phyloP scores from a whole-genome alignment of 2,888 invertebrate genomes.

The Lagria hirta region DNA sequence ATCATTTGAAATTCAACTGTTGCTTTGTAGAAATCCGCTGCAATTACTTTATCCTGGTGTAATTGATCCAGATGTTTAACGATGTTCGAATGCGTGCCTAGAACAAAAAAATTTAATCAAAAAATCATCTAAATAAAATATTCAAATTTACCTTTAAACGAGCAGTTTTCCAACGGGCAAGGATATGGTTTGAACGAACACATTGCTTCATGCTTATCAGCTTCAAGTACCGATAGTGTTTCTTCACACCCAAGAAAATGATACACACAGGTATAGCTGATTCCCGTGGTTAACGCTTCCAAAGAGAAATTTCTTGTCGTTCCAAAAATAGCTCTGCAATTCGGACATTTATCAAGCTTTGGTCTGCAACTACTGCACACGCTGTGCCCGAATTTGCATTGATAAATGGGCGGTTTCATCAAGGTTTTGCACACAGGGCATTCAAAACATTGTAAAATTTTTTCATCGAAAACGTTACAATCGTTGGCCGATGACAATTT shows the following conservation, averaged over 20 bases:
- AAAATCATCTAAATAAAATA: not conserved
- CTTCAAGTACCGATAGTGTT: constrained; percentile 34
- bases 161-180: constrained; percentile 40
- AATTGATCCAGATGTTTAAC: constrained; percentile 23
- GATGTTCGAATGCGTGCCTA: constrained; percentile 25
- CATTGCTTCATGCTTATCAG: constrained; percentile 39
- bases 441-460: constrained; percentile 44
- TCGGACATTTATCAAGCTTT: constrained; percentile 45
- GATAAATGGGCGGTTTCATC: constrained; percentile 48
- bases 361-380: constrained; percentile 45
- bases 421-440: constrained; percentile 47
- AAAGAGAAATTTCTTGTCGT: constrained; percentile 46
- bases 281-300: constrained; percentile 42
- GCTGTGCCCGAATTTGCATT: constrained; percentile 47
- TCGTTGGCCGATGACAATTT: constrained; percentile 32
- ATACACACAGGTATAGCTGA: constrained; percentile 44
- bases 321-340: constrained; percentile 43
- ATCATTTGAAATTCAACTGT: constrained; percentile 24
- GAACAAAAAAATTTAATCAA: constrained; percentile 21
- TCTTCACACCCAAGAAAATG: constrained; percentile 43
- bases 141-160: constrained; percentile 30
- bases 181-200: constrained; percentile 41
- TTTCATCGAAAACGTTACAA: constrained; percentile 40
- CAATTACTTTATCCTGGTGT: constrained; percentile 27
- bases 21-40: constrained; percentile 21